Evolutionary conservation across 2,888 invertebrate genomes (phyloP).

Genomic region (Gari tellinella): DNA sequence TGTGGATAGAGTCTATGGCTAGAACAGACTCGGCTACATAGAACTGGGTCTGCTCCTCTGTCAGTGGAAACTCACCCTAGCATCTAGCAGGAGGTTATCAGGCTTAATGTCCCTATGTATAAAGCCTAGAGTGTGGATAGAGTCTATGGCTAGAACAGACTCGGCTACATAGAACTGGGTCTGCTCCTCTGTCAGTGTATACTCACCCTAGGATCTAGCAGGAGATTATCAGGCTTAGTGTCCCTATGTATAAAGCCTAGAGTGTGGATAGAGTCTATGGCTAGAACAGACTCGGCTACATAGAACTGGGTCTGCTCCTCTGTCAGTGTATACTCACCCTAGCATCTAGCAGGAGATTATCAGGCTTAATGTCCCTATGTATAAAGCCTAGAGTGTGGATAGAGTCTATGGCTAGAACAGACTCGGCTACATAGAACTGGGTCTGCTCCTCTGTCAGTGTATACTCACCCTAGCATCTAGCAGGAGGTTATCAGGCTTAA

Average conservation of each 20-base stretch:
- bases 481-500: conserved; percentile 99
- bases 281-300: conserved; percentile 98
- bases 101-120: conserved; percentile 99
- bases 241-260: conserved; percentile 98
- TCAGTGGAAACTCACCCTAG: conserved; percentile 91
- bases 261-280: conserved; percentile 99
- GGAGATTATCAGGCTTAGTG: conserved; percentile 99
- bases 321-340: conserved; percentile 90
- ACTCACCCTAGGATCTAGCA: conserved; percentile 93
- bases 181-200: conserved; percentile 96
- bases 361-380: conserved; percentile 99
- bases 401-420: conserved; percentile 98
- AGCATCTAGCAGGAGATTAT: conserved; percentile 98
- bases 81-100: conserved; percentile 98
- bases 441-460: conserved; percentile 98
- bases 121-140: conserved; percentile 99
- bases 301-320: conserved; percentile 99
- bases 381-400: conserved; percentile 99
- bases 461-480: conserved; percentile 92
- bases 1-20: conserved; percentile 99
- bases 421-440: conserved; percentile 99
- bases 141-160: conserved; percentile 99
- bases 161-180: conserved; percentile 99
- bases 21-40: conserved; percentile 99
- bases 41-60: conserved; percentile 99